phyloP scores from a whole-genome alignment of 2,888 invertebrate species.

The Volucella bombylans region DNA sequence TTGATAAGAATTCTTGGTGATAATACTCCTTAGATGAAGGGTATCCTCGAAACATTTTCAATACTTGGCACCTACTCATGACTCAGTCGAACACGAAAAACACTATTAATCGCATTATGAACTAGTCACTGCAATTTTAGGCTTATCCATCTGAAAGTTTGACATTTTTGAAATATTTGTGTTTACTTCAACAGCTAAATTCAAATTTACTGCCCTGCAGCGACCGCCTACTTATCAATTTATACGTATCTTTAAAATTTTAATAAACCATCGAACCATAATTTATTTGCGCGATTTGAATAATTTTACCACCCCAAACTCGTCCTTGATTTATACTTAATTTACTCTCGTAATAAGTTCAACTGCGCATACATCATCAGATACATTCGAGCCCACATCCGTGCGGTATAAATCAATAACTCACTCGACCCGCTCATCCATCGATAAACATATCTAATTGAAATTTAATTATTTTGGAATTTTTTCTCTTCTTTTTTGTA shows the following conservation, averaged over 20 bases:
- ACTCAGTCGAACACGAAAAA: no score
- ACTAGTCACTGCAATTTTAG: no score
- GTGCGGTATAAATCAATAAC: slow-evolving; percentile 31
- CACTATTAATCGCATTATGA: no score
- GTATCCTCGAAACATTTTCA: no score
- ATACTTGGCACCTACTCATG: no score
- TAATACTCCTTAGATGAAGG: no score
- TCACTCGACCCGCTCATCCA: slow-evolving; percentile 22
- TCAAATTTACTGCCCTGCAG: not conserved
- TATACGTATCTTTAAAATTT: not conserved
- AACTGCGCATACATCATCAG: slow-evolving; percentile 20
- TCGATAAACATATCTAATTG: slow-evolving; percentile 56
- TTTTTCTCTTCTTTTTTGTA: slow-evolving; percentile 15
- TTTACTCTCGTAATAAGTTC: slow-evolving; percentile 53
- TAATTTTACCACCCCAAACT: not conserved
- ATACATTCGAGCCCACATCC: slow-evolving; percentile 29
- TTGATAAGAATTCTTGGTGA: no score
- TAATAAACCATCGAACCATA: slow-evolving; percentile 5
- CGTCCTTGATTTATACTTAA: slow-evolving; percentile 5
- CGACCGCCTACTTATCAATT: not conserved
- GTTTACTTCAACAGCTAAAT: no score
- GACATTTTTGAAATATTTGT: no score
- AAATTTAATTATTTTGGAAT: slow-evolving; percentile 48
- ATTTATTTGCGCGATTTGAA: slow-evolving; percentile 4
- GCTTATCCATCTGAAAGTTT: no score